phyloP scores from a whole-genome alignment of 2,113 vertebrate species.

The Plectropomus leopardus region DNA sequence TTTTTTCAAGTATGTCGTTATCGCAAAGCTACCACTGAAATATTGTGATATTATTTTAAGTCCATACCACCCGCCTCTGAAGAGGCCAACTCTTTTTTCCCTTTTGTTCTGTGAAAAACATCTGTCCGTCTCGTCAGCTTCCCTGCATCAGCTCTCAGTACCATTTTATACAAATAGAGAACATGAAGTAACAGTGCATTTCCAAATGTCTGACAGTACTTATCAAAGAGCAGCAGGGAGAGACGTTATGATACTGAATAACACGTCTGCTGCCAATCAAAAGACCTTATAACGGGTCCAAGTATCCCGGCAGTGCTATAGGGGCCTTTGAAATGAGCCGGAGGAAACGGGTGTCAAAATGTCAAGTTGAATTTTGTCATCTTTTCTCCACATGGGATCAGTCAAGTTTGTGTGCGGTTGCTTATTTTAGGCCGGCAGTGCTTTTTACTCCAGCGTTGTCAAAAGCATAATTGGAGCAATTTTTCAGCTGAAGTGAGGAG shows the following conservation, averaged over 20 bases:
- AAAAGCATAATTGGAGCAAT: constrained; percentile 13
- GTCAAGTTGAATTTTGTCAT: constrained; percentile 53
- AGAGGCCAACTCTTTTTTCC: too few relatives aligned
- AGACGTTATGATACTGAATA: not conserved
- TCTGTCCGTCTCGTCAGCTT: not conserved
- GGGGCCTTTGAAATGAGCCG: not conserved
- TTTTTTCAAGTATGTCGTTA: too few relatives aligned
- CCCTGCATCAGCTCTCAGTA: not conserved
- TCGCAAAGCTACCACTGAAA: too few relatives aligned
- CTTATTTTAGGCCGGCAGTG: constrained; percentile 34
- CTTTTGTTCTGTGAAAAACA: not conserved
- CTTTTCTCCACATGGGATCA: constrained; percentile 13
- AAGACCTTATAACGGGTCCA: not conserved
- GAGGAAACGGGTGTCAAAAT: constrained; percentile 51
- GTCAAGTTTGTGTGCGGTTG: constrained; percentile 24
- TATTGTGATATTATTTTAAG: too few relatives aligned
- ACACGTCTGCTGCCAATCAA: constrained; percentile 7
- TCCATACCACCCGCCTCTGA: too few relatives aligned
- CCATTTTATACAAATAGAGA: not conserved
- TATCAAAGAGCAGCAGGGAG: not conserved
- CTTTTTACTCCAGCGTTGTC: not conserved
- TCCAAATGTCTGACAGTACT: not conserved
- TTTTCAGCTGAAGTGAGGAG: not conserved
- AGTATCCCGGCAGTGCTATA: not conserved
- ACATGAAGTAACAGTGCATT: not conserved